Evolutionary conservation across 2,888 invertebrate species (phyloP).

Genomic region (Aelia acuminata): DNA sequence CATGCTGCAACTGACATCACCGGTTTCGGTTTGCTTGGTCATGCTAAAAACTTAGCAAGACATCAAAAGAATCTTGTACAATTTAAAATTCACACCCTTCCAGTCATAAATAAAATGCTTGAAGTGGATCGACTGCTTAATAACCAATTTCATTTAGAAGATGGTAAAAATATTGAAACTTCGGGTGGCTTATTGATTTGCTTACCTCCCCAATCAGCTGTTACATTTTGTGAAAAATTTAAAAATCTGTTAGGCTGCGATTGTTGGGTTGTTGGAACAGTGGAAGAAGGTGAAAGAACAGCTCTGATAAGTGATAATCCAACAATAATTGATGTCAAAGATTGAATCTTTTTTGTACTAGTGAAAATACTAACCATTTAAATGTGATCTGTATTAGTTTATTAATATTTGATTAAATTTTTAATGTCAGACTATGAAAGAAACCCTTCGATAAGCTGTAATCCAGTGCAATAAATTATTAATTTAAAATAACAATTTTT

Average conservation of each 20-base stretch:
- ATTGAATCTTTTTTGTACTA: not conserved
- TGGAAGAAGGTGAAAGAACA: constrained; percentile 92
- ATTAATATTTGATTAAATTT: not conserved
- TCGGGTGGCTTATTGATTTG: constrained; percentile 91
- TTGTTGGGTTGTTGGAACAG: constrained; percentile 97
- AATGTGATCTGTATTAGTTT: not conserved
- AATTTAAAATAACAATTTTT: not conserved
- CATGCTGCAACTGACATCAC: constrained; percentile 92
- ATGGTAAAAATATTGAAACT: constrained; percentile 88
- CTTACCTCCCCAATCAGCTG: constrained; percentile 91
- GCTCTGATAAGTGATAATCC: constrained; percentile 95
- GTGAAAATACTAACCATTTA: not conserved
- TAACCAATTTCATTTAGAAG: constrained; percentile 82
- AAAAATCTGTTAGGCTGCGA: constrained; percentile 94
- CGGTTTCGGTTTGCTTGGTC: constrained; percentile 86
- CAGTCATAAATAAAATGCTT: constrained; percentile 89
- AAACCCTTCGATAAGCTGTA: not conserved
- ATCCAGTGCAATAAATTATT: not conserved
- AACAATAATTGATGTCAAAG: constrained; percentile 77
- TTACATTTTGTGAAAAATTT: constrained; percentile 94
- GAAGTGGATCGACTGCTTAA: constrained; percentile 73
- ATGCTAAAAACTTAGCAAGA: constrained; percentile 87
- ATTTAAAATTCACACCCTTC: constrained; percentile 90
- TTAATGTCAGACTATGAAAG: not conserved
- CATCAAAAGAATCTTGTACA: constrained; percentile 88